Conservation (phyloP, 2,797 vertebrate genomes). For the Synanceia verrucosa region DNA sequence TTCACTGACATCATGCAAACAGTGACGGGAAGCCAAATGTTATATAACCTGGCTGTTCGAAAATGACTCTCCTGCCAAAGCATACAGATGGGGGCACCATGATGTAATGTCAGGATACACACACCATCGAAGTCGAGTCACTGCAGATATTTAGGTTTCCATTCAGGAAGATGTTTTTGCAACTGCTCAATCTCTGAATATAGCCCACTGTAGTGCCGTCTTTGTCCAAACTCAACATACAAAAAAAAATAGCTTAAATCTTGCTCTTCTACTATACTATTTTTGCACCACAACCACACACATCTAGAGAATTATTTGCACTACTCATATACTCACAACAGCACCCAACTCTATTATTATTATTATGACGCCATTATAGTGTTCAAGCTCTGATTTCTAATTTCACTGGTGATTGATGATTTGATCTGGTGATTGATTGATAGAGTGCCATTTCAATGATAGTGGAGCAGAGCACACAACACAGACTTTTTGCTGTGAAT, state of each 20-base stretch:
- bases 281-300: neutral
- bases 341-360: no score
- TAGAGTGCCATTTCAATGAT: neutral
- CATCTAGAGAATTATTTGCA: neutral
- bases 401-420: neutral
- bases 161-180: neutral
- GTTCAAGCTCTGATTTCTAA: neutral
- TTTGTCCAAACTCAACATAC: no score
- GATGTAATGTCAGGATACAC: conserved; percentile 60
- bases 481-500: neutral
- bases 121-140: conserved; percentile 21
- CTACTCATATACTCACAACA: neutral
- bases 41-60: conserved; percentile 70
- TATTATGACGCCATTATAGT: no score
- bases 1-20: conserved; percentile 77
- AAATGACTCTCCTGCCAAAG: conserved; percentile 57
- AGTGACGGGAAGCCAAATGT: conserved; percentile 65
- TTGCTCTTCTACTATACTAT: neutral
- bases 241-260: no score
- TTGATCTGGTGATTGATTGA: neutral
- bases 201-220: no score
- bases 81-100: conserved; percentile 62
- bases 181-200: neutral
- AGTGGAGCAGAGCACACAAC: neutral
- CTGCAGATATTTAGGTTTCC: conserved; percentile 23